A percentile compares a stretch with the other conserved stretches of the same genome.
These are phyloP conservation scores for Clitarchus hookeri DNA, from an alignment of 2,888 invertebrate species.

Conservation along the genomic window DNA sequence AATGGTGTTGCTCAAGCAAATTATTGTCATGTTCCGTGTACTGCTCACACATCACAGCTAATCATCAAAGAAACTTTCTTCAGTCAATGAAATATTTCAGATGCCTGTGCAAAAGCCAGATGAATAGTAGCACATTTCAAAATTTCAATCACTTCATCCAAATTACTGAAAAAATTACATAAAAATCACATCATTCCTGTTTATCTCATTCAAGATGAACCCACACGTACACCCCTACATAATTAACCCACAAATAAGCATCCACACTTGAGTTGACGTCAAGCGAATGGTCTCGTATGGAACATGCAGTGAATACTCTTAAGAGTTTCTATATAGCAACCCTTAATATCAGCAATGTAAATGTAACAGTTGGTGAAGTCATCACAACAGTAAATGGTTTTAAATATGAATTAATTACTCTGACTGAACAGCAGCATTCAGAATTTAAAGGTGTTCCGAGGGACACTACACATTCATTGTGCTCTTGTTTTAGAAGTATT, in stretches of 20 bases:
- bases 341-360: no score
- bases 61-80: no score
- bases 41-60: no score
- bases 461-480: not conserved
- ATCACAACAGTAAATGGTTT: constrained; percentile 29
- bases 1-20: no score
- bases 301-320: constrained; percentile 21
- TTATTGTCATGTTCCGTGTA: no score
- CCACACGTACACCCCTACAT: constrained; percentile 22
- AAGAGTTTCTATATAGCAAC: not conserved
- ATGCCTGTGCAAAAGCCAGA: no score
- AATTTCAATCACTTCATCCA: no score
- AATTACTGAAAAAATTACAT: no score
- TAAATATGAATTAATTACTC: not conserved
- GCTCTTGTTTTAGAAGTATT: not conserved
- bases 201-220: constrained; percentile 23
- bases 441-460: constrained; percentile 14
- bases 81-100: no score
- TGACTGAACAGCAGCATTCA: constrained; percentile 21
- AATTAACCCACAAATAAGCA: not conserved
- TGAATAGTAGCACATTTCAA: no score
- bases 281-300: not conserved
- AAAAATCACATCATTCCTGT: no score
- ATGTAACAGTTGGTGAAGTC: no score
- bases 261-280: constrained; percentile 27